These are phyloP conservation scores for Chaenodraco wilsoni DNA, from an alignment of 2,797 vertebrate genomes.

Conservation along the genomic window DNA sequence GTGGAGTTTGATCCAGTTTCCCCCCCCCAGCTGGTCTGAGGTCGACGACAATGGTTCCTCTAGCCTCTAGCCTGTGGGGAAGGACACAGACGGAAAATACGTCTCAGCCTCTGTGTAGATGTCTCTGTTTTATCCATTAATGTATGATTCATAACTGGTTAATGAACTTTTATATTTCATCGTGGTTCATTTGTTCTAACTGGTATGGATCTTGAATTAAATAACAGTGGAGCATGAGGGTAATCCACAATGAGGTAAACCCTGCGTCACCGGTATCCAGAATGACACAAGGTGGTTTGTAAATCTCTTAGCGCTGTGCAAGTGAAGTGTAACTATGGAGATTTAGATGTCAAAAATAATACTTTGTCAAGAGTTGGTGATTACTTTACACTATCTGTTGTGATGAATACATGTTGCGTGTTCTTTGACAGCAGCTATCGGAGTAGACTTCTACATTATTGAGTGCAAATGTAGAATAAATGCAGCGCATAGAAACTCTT, in stretches of 20 bases:
- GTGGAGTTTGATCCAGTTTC: constrained; percentile 6
- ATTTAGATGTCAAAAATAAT: constrained; percentile 1
- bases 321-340: background rate
- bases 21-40: constrained; percentile 23
- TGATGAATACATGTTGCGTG: background rate
- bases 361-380: background rate
- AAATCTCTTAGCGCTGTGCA: background rate
- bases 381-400: constrained; percentile 1
- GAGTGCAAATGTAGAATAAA: background rate
- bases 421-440: background rate
- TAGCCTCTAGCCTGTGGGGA: constrained; percentile 41
- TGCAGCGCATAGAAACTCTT: background rate
- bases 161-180: constrained; percentile 72
- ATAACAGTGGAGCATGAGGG: constrained; percentile 10
- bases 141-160: constrained; percentile 54
- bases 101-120: constrained; percentile 48
- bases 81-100: constrained; percentile 44
- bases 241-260: constrained; percentile 7
- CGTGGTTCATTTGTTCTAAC: constrained; percentile 44
- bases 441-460: background rate
- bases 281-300: constrained; percentile 16
- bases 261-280: background rate
- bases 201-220: constrained; percentile 41
- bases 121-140: constrained; percentile 59
- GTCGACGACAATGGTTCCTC: constrained; percentile 48